Base-by-base conservation (phyloP, 2,797 vertebrate species). In the Myotis daubentonii region DNA sequence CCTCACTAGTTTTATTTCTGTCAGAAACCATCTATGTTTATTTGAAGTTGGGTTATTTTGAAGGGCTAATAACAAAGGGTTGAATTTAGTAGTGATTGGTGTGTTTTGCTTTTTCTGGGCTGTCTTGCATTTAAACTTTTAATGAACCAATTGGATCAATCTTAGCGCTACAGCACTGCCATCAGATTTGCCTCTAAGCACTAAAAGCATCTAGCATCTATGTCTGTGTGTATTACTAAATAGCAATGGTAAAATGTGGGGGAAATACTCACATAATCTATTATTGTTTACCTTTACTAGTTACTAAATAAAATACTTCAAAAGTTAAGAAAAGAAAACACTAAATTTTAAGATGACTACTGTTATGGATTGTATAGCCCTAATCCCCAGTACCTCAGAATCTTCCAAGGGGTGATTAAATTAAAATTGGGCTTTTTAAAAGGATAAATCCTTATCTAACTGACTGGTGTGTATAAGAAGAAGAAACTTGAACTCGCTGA, bases 41-140 rank as follows among this genome's bases (percentile, higher is more conserved):
- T 81, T 82, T 84, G 84, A 94, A 44, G 5, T 30, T 71, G 72
- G 36, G 23, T 22, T 74, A 91, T 89, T 86, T 90, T 91, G 3
- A 57, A 82, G 22, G 8, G 9, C 13, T 93, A 15, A 91, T 60
- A 68, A 82, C 16, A 74, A 5, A 85, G 17, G 6, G 28, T 30
- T 72, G 57, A 75, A 71, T 57, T 19, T 86, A 83, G 30, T 22
- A 57, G 20, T 47, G 20, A 36, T 49, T 81, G 7, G 5, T 84
- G 7, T 25, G 3, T 76, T 89, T 94, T 84, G 25, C 23, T 76
- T 75, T 53, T 36, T 10, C 33, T 80, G 25, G 22, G 6, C n/a
- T 89, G 8, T 33, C 13, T 89, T 76, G 1, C 23, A 47, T 84
- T 36, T 68, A 62, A 91, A 16, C 8, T 6, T n/a, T 93, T 66